A percentile compares a stretch with the other conserved stretches of the same genome.
Evolutionary conservation across 1,140 invertebrate genomes (phyloP).

Genomic region (Cecropterus lyciades): DNA sequence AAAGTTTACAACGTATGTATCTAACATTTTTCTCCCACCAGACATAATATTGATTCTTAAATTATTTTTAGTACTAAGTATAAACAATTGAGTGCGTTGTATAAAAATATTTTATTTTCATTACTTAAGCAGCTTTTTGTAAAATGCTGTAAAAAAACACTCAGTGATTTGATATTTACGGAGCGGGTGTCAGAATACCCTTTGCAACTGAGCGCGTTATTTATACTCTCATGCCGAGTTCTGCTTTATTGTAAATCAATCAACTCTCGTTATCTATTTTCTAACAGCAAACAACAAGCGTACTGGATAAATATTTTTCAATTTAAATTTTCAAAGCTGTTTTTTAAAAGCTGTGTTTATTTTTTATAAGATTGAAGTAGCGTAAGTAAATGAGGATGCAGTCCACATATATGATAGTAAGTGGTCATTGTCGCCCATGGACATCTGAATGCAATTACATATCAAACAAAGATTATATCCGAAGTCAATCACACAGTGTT

Average conservation of each 20-base stretch:
- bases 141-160: background rate
- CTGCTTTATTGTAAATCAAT: slow-evolving; percentile 18
- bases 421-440: too few relatives aligned
- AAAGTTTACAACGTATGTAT: too few relatives aligned
- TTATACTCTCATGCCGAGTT: slow-evolving; percentile 9
- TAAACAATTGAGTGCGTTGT: background rate
- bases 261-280: background rate
- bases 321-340: background rate
- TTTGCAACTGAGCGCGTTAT: slow-evolving; percentile 1
- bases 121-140: background rate
- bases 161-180: slow-evolving; percentile 1
- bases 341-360: too few relatives aligned
- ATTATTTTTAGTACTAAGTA: too few relatives aligned
- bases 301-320: background rate
- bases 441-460: too few relatives aligned
- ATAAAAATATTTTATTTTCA: background rate
- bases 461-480: too few relatives aligned
- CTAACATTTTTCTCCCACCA: too few relatives aligned
- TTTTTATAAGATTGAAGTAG: too few relatives aligned
- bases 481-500: too few relatives aligned
- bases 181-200: background rate
- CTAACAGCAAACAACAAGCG: background rate
- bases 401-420: too few relatives aligned
- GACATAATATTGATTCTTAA: too few relatives aligned
- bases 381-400: too few relatives aligned